Evolutionary conservation across 2,888 invertebrate species (phyloP), one percentile per base, ranked within the genome.

Genomic region (Gisinianus flammeolus): DNA sequence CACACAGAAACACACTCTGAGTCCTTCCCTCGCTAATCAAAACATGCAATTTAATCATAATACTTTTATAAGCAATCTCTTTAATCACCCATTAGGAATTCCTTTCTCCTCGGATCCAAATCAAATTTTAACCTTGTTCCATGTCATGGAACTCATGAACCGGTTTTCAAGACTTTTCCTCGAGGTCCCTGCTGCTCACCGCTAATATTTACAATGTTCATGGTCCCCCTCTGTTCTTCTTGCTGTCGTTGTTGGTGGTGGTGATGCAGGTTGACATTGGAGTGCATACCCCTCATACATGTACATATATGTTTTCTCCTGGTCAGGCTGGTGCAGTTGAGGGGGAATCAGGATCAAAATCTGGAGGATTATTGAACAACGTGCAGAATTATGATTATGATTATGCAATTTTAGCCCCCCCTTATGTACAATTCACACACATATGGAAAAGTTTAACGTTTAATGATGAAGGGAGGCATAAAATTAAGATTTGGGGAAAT

Each of bases 1-100:
- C 44, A 44, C n/a, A 10, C 56, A 56, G 12, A 56, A 56, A n/a
- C n/a, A 58, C 19, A 24, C n/a, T 22, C n/a, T 24, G 22, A 24
- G 1, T n/a, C 22, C 8, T 22, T n/a, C 24, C 24, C 8, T 58
- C 8, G n/a, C n/a, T 24, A 58, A 24, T 58, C 56, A 58, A 24
- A 62, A 62, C 62, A 62, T 62, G 62, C 62, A 62, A 62, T 26
- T 24, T 24, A 28, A 62, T 22, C 62, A 62, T 62, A 62, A 62
- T 26, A 26, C 8, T 28, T 16, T 16, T 44, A 44, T 44, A n/a
- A n/a, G n/a, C n/a, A n/a, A n/a, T 54, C 5, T 44, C 44, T 44
- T 16, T 44, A 10, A 10, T 44, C 16, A 10, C 8, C 44, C 16
- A 16, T 44, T 44, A 16, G 44, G 44, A 10, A 16, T 44, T 6